These are phyloP conservation scores for Geotrupes spiniger DNA, from an alignment of 2,888 invertebrate genomes.

Conservation along the genomic window DNA sequence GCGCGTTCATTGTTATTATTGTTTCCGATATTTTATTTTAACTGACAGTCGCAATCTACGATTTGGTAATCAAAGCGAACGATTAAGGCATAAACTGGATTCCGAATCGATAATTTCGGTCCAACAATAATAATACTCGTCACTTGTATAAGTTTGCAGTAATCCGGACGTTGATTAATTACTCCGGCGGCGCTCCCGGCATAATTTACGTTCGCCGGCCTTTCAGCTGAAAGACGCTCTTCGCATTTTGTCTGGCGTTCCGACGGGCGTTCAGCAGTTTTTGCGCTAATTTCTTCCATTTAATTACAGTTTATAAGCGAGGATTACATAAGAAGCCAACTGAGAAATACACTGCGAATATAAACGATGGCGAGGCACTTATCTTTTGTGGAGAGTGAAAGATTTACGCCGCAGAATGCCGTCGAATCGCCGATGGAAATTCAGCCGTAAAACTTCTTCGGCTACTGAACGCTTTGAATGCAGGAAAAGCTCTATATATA, in stretches of 20 bases:
- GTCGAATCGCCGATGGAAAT: not conserved
- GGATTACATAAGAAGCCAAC: constrained; percentile 2
- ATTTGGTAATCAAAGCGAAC: no score
- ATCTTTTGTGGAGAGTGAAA: not conserved
- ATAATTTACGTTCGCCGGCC: constrained; percentile 9
- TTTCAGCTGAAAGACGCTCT: not conserved
- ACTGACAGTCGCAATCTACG: no score
- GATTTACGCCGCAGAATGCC: not conserved
- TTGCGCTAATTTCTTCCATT: constrained; percentile 1
- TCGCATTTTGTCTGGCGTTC: not conserved
- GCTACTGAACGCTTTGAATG: no score
- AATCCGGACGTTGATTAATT: constrained; percentile 14
- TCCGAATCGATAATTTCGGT: constrained; percentile 11
- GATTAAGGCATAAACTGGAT: constrained; percentile 8
- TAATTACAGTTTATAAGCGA: not conserved
- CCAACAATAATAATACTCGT: constrained; percentile 15
- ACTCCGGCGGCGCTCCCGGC: not conserved
- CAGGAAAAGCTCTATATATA: no score
- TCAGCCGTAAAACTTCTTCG: no score
- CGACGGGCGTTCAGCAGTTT: constrained; percentile 1
- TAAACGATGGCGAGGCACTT: not conserved
- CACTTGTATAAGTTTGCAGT: constrained; percentile 11
- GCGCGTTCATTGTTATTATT: no score
- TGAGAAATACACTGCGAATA: not conserved
- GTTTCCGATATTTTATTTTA: no score